A percentile compares a stretch with the other conserved stretches of the same genome.
phyloP scores from a whole-genome alignment of 1,140 invertebrate species.

The Riptortus pedestris region DNA sequence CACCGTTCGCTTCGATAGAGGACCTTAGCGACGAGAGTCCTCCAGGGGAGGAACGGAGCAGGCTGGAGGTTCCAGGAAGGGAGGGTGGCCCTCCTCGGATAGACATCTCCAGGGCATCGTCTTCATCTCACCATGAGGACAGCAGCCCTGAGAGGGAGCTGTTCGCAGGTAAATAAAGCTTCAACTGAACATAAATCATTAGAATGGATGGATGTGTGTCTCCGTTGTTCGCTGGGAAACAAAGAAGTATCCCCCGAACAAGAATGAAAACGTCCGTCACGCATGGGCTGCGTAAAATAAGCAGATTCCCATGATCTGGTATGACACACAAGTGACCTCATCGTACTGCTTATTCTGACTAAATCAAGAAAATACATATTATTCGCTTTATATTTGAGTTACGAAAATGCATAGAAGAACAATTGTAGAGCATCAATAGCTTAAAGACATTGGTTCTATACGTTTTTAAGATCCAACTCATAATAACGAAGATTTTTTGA shows the following conservation, averaged over 20 bases:
- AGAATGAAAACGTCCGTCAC: no score
- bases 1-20: constrained; percentile 85
- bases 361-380: no score
- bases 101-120: constrained; percentile 75
- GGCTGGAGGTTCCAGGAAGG: constrained; percentile 50
- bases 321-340: no score
- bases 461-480: no score
- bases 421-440: no score
- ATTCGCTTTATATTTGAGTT: no score
- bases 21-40: constrained; percentile 69
- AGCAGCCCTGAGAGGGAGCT: constrained; percentile 67
- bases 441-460: no score
- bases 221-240: neutral
- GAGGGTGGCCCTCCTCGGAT: constrained; percentile 62
- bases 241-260: neutral
- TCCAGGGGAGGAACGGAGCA: constrained; percentile 42
- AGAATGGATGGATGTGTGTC: neutral
- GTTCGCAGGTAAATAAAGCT: constrained; percentile 38
- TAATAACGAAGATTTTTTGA: no score
- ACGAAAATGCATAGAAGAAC: no score
- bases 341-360: no score
- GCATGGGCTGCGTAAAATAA: no score
- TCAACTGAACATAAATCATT: no score
- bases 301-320: neutral
- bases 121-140: constrained; percentile 71